phyloP scores from a whole-genome alignment of 1,140 invertebrate species.

The Drosophila insularis region DNA sequence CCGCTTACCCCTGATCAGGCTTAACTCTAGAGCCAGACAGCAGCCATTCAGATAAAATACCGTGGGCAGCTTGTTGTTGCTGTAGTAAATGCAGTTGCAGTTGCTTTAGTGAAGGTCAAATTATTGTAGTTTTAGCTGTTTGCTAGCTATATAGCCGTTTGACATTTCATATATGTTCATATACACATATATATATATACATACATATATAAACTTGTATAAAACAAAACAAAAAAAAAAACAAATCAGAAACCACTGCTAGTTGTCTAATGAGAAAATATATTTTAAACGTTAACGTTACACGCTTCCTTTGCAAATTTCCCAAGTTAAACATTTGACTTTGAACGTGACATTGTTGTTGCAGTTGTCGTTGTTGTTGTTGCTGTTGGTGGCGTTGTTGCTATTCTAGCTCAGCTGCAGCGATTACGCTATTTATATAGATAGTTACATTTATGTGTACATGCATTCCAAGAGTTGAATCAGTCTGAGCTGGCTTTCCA shows the following conservation, averaged over 20 bases:
- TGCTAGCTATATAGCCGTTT: constrained; percentile 50
- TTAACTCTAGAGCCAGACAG: constrained; percentile 58
- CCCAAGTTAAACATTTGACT: constrained; percentile 71
- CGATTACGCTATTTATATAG: constrained; percentile 73
- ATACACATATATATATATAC: neutral
- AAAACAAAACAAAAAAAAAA: constrained; percentile 40
- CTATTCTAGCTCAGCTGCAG: constrained; percentile 60
- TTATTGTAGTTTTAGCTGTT: constrained; percentile 43
- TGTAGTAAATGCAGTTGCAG: constrained; percentile 43
- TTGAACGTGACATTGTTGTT: constrained; percentile 79
- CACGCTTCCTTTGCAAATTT: constrained; percentile 80
- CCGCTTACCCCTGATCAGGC: constrained; percentile 29
- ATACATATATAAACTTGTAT: constrained; percentile 62
- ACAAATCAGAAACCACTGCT: constrained; percentile 44
- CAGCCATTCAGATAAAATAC: constrained; percentile 58
- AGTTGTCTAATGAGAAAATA: constrained; percentile 80
- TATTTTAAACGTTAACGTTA: constrained; percentile 75
- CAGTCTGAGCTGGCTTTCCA: constrained; percentile 38
- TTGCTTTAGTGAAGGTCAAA: constrained; percentile 69
- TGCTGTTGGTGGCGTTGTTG: constrained; percentile 12
- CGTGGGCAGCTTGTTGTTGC: constrained; percentile 61
- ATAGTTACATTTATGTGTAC: constrained; percentile 20
- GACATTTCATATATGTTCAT: constrained; percentile 57
- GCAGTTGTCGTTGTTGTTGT: constrained; percentile 21
- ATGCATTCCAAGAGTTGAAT: constrained; percentile 28